Evolutionary conservation across 1,140 invertebrate species (phyloP).

Genomic region (Dufourea novaeangliae): DNA sequence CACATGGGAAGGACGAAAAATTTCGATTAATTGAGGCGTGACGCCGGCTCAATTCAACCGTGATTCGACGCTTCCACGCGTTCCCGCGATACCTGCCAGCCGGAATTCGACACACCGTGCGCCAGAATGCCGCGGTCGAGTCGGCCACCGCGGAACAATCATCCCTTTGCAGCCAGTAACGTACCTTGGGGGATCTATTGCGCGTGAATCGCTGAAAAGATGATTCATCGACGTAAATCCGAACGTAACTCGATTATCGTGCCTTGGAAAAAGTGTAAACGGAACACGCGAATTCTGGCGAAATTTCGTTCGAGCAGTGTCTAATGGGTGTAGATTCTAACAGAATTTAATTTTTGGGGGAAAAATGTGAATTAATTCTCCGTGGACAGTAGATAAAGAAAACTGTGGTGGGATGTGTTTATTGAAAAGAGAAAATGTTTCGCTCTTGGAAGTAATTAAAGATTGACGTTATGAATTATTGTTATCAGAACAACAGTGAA

Average conservation of each 20-base stretch:
- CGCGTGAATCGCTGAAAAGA: neutral
- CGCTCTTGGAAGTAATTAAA: too few species aligned
- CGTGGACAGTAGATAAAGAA: too few species aligned
- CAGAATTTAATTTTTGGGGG: too few species aligned
- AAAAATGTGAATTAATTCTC: too few species aligned
- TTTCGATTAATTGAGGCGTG: constrained; percentile 4
- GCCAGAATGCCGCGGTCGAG: neutral
- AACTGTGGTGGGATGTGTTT: too few species aligned
- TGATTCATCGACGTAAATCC: neutral
- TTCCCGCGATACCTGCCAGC: neutral
- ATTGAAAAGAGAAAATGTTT: too few species aligned
- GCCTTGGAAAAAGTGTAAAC: constrained; percentile 25
- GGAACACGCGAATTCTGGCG: too few species aligned
- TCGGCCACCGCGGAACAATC: neutral
- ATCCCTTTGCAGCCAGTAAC: neutral
- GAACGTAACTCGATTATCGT: constrained; percentile 11
- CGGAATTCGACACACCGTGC: neutral
- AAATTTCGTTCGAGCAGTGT: too few species aligned
- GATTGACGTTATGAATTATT: too few species aligned
- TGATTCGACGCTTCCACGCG: neutral
- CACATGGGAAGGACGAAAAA: neutral
- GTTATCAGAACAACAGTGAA: too few species aligned
- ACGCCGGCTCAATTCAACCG: neutral
- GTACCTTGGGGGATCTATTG: neutral
- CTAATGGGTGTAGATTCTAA: too few species aligned